Conservation (phyloP, 1,140 invertebrate genomes). For the Drosophila orena region DNA sequence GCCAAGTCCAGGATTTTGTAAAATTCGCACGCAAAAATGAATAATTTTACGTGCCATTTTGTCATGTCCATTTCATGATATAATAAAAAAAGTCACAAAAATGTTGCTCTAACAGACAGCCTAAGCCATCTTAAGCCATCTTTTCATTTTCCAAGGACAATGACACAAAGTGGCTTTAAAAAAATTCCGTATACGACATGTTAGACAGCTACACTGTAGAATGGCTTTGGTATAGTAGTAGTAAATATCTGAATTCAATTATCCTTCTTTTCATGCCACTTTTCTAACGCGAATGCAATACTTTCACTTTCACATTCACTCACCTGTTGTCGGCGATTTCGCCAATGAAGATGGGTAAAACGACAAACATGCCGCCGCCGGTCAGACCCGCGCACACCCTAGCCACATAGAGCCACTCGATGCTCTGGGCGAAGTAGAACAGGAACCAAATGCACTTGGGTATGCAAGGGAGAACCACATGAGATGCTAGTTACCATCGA, state of each 20-base stretch:
- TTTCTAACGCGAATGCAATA: neutral
- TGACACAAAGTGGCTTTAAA: neutral
- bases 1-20: no score
- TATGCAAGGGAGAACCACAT: neutral
- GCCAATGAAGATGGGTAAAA: slow-evolving; percentile 76
- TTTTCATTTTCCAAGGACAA: neutral
- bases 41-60: no score
- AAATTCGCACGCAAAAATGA: no score
- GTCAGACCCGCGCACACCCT: slow-evolving; percentile 83
- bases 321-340: slow-evolving; percentile 82
- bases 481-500: neutral
- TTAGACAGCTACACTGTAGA: neutral
- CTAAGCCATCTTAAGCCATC: no score
- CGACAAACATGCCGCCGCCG: slow-evolving; percentile 71
- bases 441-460: slow-evolving; percentile 71
- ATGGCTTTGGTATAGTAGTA: neutral
- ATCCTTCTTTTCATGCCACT: no score
- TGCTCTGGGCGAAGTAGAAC: slow-evolving; percentile 68
- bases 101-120: no score
- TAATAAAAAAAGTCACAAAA: no score
- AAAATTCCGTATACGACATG: neutral
- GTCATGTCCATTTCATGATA: no score
- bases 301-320: slow-evolving; percentile 6
- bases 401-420: slow-evolving; percentile 80
- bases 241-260: neutral